A percentile compares a stretch with the other conserved stretches of the same genome.
These are phyloP conservation scores for Baccha elongata DNA, from an alignment of 2,888 invertebrate species.

Conservation along the genomic window DNA sequence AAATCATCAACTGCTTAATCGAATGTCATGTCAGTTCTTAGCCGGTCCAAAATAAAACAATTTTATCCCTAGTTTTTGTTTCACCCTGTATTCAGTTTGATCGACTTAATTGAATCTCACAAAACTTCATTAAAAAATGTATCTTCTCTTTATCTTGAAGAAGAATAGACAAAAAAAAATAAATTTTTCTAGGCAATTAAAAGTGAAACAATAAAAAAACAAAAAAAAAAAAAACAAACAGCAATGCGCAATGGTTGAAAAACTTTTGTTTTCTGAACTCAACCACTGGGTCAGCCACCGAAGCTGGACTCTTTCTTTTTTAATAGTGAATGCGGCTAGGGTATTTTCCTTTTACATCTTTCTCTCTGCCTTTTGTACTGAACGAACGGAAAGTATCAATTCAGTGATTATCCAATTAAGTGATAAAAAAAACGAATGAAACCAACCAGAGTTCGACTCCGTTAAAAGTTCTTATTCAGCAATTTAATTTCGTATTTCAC, in stretches of 20 bases:
- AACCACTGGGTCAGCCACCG: conserved; percentile 36
- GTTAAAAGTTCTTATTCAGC: conserved; percentile 64
- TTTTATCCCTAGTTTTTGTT: too few species aligned
- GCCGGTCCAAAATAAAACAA: too few species aligned
- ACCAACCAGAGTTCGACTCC: conserved; percentile 45
- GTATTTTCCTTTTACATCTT: neutral
- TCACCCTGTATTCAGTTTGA: too few species aligned
- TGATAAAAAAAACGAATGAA: neutral
- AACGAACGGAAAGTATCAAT: conserved; percentile 70
- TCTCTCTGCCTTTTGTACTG: conserved; percentile 16
- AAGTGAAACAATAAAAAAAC: conserved; percentile 43
- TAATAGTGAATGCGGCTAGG: too few species aligned
- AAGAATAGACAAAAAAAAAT: conserved; percentile 28
- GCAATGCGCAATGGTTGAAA: conserved; percentile 4
- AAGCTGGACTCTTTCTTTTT: neutral
- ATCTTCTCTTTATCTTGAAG: conserved; percentile 11
- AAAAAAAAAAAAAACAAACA: conserved; percentile 7
- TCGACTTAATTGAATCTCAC: too few species aligned
- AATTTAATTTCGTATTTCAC: conserved; percentile 40
- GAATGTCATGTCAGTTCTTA: too few species aligned
- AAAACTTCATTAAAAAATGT: conserved; percentile 67
- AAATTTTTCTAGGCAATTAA: conserved; percentile 56
- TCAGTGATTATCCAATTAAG: conserved; percentile 73
- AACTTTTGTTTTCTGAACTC: conserved; percentile 51
- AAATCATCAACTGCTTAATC: too few species aligned